Conservation (phyloP, 2,888 invertebrate species). For the Argyresthia albistria region DNA sequence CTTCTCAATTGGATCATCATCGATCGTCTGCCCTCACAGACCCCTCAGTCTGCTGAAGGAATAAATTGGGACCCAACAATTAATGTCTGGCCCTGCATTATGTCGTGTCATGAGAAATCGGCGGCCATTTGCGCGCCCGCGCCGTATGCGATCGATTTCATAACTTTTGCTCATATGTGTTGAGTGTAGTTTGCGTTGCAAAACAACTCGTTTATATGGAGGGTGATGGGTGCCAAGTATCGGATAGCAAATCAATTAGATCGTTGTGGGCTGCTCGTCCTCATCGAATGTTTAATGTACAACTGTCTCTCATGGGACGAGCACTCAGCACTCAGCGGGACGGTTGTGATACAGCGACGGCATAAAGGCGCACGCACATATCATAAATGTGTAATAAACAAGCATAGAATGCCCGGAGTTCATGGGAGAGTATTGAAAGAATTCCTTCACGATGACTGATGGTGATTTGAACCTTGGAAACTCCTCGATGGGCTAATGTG, state of each 20-base stretch:
- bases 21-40: not conserved
- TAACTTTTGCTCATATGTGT: constrained; percentile 23
- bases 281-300: constrained; percentile 23
- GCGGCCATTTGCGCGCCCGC: constrained; percentile 19
- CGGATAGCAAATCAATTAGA: constrained; percentile 32
- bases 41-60: not conserved
- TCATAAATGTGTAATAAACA: too few relatives aligned
- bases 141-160: constrained; percentile 28
- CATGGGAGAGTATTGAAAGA: too few relatives aligned
- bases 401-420: too few relatives aligned
- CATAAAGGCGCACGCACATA: too few relatives aligned
- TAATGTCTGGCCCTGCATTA: constrained; percentile 12
- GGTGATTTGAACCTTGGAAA: too few relatives aligned
- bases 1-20: not conserved
- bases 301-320: not conserved
- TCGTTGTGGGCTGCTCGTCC: not conserved
- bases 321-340: constrained; percentile 31
- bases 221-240: constrained; percentile 18
- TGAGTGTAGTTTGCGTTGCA: constrained; percentile 33
- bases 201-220: constrained; percentile 13
- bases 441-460: too few relatives aligned
- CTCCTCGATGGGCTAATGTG: too few relatives aligned
- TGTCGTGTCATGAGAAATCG: constrained; percentile 20
- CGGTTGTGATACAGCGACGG: constrained; percentile 18
- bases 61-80: not conserved